Evolutionary conservation across 2,113 vertebrate species (phyloP).

Genomic region (Chaetodon trifascialis): DNA sequence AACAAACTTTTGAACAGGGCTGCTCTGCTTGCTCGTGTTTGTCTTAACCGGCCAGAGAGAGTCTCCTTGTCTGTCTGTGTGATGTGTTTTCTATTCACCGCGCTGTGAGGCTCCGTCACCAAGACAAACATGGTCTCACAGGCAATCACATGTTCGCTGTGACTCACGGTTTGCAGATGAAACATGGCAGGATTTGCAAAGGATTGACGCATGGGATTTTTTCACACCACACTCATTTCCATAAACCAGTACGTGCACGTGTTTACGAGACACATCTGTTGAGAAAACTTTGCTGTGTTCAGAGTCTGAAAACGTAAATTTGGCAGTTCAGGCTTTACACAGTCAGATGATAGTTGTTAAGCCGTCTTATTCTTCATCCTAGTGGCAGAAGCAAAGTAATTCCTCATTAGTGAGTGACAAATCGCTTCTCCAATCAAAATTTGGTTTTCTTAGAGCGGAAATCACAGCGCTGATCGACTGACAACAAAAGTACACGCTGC

Average conservation of each 20-base stretch:
- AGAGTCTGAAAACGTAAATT: not conserved
- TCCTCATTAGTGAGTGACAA: not conserved
- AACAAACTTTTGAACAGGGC: slow-evolving; percentile 35
- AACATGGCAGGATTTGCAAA: slow-evolving; percentile 19
- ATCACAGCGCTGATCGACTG: not conserved
- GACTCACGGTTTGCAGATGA: slow-evolving; percentile 20
- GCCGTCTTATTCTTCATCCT: not conserved
- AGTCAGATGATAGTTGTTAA: not conserved
- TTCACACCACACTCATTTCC: slow-evolving; percentile 22
- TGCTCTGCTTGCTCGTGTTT: slow-evolving; percentile 11
- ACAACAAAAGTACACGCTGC: not conserved
- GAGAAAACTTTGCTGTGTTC: slow-evolving; percentile 7
- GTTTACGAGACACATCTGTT: not conserved
- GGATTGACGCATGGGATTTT: slow-evolving; percentile 10
- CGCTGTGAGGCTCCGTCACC: slow-evolving; percentile 18
- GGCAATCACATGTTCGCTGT: not conserved
- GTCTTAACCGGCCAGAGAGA: slow-evolving; percentile 1
- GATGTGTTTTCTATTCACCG: slow-evolving; percentile 26
- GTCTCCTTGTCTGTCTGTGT: not conserved
- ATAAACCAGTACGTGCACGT: not conserved
- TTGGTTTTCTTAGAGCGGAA: not conserved
- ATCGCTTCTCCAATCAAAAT: slow-evolving; percentile 1
- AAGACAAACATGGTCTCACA: slow-evolving; percentile 23
- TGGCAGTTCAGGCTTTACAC: not conserved
- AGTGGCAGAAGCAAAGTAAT: slow-evolving; percentile 2